These are phyloP conservation scores for Callosobruchus maculatus DNA, from an alignment of 2,888 invertebrate species.

Conservation along the genomic window DNA sequence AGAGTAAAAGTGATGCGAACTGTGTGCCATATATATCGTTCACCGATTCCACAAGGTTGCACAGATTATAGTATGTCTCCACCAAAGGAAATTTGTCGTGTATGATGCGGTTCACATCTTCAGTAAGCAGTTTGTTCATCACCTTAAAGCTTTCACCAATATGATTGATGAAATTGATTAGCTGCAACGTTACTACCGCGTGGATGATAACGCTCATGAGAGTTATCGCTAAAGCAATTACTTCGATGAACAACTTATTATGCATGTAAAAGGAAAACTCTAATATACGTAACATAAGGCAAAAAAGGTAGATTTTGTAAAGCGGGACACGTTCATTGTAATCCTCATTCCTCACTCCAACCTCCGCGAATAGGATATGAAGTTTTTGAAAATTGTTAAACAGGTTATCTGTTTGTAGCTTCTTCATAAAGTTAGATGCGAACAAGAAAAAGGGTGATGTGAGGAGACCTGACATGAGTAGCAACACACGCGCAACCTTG, in stretches of 20 bases:
- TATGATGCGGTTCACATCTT: background rate
- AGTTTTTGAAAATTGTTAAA: background rate
- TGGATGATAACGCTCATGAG: background rate
- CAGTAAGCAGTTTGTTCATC: background rate
- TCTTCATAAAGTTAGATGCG: background rate
- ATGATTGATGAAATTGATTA: background rate
- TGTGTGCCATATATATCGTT: background rate
- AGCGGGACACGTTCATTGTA: background rate
- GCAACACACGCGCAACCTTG: background rate
- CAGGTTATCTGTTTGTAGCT: background rate
- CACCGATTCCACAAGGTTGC: background rate
- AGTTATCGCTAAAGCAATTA: background rate
- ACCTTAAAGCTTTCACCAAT: background rate
- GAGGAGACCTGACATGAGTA: background rate
- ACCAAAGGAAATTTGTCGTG: background rate
- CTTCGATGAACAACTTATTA: background rate
- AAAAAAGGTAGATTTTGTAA: background rate
- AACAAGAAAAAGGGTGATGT: background rate
- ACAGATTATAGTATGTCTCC: background rate
- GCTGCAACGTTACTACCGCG: background rate
- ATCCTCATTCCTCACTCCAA: background rate
- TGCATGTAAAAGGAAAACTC: background rate
- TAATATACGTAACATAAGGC: background rate
- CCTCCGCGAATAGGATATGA: background rate
- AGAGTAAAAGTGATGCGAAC: background rate